phyloP scores from a whole-genome alignment of 2,888 invertebrate genomes.

The Calameuta pallipes region DNA sequence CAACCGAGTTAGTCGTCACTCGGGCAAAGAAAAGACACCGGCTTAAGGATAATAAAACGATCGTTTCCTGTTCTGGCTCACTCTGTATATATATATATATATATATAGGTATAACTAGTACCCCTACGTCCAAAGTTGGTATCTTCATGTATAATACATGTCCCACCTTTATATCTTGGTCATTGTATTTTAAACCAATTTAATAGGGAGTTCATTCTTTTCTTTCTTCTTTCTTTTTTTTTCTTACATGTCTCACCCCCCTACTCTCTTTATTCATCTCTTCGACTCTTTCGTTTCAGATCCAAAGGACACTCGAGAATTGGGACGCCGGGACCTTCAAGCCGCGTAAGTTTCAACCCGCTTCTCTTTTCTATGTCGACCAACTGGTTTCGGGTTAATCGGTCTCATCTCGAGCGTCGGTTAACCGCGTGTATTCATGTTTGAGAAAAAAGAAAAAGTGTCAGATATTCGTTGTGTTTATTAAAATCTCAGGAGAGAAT shows the following conservation, averaged over 20 bases:
- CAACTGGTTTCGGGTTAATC: not conserved
- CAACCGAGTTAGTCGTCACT: not conserved
- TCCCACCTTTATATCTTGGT: slow-evolving; percentile 29
- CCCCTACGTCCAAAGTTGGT: slow-evolving; percentile 7
- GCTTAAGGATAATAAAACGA: slow-evolving; percentile 9
- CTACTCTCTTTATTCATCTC: not conserved
- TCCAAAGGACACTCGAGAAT: slow-evolving; percentile 53
- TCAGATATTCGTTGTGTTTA: not conserved
- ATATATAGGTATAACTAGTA: slow-evolving; percentile 15
- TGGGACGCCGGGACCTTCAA: slow-evolving; percentile 58
- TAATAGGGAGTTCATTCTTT: slow-evolving; percentile 19
- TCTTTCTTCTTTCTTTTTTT: not conserved
- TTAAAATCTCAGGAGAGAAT: not conserved
- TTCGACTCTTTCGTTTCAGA: slow-evolving; percentile 48
- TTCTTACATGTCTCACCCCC: not conserved
- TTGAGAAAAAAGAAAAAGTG: not conserved
- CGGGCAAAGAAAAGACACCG: slow-evolving; percentile 6
- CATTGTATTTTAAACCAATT: slow-evolving; percentile 45
- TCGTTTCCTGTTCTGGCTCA: slow-evolving; percentile 5
- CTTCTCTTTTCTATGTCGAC: not conserved
- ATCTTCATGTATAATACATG: slow-evolving; percentile 40
- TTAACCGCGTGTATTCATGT: not conserved
- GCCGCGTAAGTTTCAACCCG: slow-evolving; percentile 48
- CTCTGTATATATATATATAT: slow-evolving; percentile 5
- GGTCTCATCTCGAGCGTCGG: not conserved